Conservation (phyloP, 2,113 vertebrate genomes). For the Tragelaphus imberbis region DNA sequence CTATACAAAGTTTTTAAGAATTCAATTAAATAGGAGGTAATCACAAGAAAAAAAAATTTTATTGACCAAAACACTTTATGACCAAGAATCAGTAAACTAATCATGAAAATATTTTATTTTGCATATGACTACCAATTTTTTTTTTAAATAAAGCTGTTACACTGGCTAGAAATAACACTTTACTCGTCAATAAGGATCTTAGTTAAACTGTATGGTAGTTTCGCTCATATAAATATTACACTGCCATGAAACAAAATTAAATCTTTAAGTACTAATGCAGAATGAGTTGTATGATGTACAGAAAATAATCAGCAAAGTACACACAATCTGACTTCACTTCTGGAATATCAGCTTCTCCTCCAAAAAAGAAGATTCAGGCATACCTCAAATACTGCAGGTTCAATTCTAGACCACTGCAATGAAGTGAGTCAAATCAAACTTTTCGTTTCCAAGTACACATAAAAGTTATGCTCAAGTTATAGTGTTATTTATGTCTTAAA, state of each 20-base stretch:
- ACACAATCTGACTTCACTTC: neutral
- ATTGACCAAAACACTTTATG: neutral
- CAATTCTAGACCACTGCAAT: neutral
- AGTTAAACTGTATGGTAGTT: neutral
- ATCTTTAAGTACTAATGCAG: neutral
- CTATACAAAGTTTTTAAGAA: neutral
- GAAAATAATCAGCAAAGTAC: neutral
- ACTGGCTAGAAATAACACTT: neutral
- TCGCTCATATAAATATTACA: neutral
- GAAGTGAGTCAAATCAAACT: neutral
- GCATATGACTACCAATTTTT: neutral
- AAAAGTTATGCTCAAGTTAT: neutral
- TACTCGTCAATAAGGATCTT: neutral
- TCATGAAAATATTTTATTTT: neutral
- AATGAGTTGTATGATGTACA: neutral
- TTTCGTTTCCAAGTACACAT: neutral
- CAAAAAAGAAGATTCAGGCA: neutral
- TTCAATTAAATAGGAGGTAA: neutral
- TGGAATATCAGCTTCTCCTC: neutral
- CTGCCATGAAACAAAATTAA: neutral
- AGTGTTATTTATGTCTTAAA: neutral
- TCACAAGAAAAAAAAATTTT: constrained; percentile 9
- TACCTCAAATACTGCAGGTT: neutral
- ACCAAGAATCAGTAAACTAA: constrained; percentile 8
- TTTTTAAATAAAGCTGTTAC: neutral